phyloP scores from a whole-genome alignment of 2,797 vertebrate genomes.

The Furcifer pardalis region DNA sequence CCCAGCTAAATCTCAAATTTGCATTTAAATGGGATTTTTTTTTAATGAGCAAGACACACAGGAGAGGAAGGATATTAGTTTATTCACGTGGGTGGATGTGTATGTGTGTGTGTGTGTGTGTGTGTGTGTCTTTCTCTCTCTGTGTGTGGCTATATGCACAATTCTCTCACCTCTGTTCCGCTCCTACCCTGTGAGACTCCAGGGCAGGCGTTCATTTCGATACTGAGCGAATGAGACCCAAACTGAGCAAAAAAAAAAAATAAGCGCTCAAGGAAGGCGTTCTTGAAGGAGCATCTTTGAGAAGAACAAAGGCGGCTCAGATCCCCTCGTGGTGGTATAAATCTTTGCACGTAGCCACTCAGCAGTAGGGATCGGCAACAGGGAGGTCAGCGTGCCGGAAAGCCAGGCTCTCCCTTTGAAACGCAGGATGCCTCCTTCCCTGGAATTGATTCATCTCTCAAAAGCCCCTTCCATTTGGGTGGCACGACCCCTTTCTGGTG shows the following conservation, averaged over 20 bases:
- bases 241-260: background rate
- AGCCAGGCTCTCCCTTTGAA: constrained; percentile 86
- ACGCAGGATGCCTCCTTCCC: constrained; percentile 83
- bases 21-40: constrained; percentile 85
- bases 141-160: background rate
- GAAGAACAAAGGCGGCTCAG: constrained; percentile 84
- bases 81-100: too few relatives aligned
- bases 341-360: constrained; percentile 80
- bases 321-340: constrained; percentile 79
- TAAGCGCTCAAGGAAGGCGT: background rate
- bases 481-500: constrained; percentile 79
- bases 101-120: background rate
- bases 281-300: constrained; percentile 78
- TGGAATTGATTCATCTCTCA: constrained; percentile 86
- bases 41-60: constrained; percentile 82
- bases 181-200: constrained; percentile 21
- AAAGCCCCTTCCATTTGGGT: too few relatives aligned
- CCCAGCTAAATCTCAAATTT: constrained; percentile 79
- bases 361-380: constrained; percentile 84
- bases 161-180: constrained; percentile 75
- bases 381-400: constrained; percentile 64
- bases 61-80: constrained; percentile 82
- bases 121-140: background rate
- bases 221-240: background rate
- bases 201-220: constrained; percentile 60